Evolutionary conservation across 2,113 vertebrate species (phyloP).

Genomic region (Synodontis membranacea): DNA sequence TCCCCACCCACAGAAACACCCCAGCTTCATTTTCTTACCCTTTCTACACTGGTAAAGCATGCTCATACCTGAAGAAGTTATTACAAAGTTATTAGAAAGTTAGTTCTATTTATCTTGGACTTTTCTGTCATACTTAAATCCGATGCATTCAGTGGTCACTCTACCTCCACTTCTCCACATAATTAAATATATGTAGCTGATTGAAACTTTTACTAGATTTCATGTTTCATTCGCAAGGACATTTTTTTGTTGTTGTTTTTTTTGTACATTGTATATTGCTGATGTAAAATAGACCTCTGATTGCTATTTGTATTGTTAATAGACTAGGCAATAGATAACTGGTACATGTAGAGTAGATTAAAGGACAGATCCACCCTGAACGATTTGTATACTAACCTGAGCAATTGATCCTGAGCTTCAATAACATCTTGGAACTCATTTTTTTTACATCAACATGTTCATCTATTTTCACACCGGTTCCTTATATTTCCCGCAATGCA

Average conservation of each 20-base stretch:
- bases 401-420: not conserved
- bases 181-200: conserved; percentile 56
- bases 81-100: not conserved
- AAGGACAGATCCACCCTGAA: conserved; percentile 8
- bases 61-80: not conserved
- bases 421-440: not conserved
- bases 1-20: not conserved
- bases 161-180: conserved; percentile 52
- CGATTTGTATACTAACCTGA: not conserved
- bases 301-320: conserved; percentile 34
- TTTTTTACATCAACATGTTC: not conserved
- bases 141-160: conserved; percentile 29
- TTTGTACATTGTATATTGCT: conserved; percentile 38
- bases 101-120: conserved; percentile 19
- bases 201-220: conserved; percentile 37
- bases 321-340: conserved; percentile 31
- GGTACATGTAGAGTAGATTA: conserved; percentile 29
- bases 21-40: not conserved
- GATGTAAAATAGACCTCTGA: conserved; percentile 40
- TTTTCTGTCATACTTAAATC: conserved; percentile 10
- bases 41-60: not conserved
- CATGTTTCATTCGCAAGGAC: conserved; percentile 41
- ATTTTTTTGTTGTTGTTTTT: no score
- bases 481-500: not conserved
- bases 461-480: not conserved